These are phyloP conservation scores for Eupeodes luniger DNA, from an alignment of 2,888 invertebrate genomes.

Conservation along the genomic window DNA sequence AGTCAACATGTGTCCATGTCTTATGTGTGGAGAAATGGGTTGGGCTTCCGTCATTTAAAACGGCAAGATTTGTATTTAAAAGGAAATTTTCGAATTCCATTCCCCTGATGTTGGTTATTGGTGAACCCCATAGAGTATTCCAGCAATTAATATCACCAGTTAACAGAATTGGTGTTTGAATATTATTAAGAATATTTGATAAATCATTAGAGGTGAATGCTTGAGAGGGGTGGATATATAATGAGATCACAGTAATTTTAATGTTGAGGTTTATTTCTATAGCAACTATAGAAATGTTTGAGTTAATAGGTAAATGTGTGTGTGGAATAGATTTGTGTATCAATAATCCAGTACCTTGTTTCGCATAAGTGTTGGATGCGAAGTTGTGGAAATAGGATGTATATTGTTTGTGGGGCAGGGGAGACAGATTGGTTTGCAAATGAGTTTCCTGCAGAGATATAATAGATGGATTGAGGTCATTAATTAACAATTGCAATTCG, in stretches of 20 bases:
- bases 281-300: constrained; percentile 34
- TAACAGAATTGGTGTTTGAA: constrained; percentile 20
- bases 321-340: background rate
- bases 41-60: constrained; percentile 18
- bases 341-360: background rate
- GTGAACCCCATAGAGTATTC: constrained; percentile 50
- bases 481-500: background rate
- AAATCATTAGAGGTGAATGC: constrained; percentile 19
- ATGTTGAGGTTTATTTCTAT: constrained; percentile 38
- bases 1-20: background rate
- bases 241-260: constrained; percentile 38
- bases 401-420: constrained; percentile 35
- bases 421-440: constrained; percentile 29
- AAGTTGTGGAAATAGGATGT: constrained; percentile 31
- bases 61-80: constrained; percentile 19
- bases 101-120: constrained; percentile 23
- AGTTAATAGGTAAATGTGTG: background rate
- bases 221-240: constrained; percentile 51
- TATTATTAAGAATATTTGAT: constrained; percentile 3
- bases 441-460: constrained; percentile 57
- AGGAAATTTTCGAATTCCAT: constrained; percentile 37
- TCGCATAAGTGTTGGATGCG: constrained; percentile 5
- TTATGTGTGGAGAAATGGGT: background rate
- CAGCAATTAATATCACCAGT: constrained; percentile 44
- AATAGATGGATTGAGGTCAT: constrained; percentile 39